phyloP scores from a whole-genome alignment of 2,797 vertebrate genomes.

The Todus mexicanus region DNA sequence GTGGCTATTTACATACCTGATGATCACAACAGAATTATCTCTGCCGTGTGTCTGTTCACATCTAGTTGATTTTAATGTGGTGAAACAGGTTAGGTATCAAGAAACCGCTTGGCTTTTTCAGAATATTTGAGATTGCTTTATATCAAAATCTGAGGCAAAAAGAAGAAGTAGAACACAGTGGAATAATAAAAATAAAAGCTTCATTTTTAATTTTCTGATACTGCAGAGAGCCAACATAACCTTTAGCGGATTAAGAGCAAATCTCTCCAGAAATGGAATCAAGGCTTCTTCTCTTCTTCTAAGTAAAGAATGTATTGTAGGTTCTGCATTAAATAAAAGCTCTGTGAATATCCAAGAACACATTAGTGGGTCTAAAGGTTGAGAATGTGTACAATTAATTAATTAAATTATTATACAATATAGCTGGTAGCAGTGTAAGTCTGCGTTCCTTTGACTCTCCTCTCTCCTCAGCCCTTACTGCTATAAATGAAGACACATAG shows the following conservation, averaged over 20 bases:
- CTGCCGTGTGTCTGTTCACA: not conserved
- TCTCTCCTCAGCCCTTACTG: not conserved
- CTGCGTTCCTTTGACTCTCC: conserved; percentile 19
- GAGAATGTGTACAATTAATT: conserved; percentile 45
- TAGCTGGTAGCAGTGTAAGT: conserved; percentile 28
- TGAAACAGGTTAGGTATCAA: conserved; percentile 21
- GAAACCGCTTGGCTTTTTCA: not conserved
- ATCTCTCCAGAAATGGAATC: conserved; percentile 59
- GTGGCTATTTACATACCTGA: conserved; percentile 38
- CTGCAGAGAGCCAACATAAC: conserved; percentile 42
- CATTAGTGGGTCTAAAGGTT: conserved; percentile 59
- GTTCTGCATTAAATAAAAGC: conserved; percentile 54
- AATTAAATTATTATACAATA: conserved; percentile 52
- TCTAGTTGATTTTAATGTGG: conserved; percentile 21
- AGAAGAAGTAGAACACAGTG: not conserved
- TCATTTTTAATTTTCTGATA: conserved; percentile 51
- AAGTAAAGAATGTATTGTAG: conserved; percentile 19
- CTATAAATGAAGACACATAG: conserved; percentile 41
- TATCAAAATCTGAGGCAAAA: not conserved
- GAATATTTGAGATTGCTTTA: conserved; percentile 23
- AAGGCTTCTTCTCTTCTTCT: conserved; percentile 32
- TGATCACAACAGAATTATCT: conserved; percentile 29
- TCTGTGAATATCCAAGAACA: conserved; percentile 40
- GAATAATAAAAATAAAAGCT: conserved; percentile 48
- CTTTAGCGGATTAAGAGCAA: conserved; percentile 59